A percentile compares a stretch with the other conserved stretches of the same genome.
phyloP scores from a whole-genome alignment of 2,888 invertebrate species.

The Alentia gelatinosa region DNA sequence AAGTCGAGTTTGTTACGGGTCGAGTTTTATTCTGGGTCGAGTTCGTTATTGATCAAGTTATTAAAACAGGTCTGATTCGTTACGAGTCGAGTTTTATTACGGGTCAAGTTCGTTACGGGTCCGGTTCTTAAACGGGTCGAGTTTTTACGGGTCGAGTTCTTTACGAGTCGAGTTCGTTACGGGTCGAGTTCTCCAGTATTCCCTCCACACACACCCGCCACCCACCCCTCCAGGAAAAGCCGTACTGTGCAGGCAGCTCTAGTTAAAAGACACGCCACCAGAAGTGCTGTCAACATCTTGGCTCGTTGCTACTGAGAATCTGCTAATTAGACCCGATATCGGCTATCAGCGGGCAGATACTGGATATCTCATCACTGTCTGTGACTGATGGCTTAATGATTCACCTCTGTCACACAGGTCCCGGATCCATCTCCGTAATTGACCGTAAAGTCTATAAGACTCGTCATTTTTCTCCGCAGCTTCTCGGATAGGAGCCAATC shows the following conservation, averaged over 20 bases:
- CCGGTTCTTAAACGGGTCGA: no score
- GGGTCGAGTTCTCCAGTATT: no score
- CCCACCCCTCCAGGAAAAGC: not conserved
- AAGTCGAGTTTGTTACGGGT: no score
- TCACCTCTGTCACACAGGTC: not conserved
- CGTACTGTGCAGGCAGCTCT: not conserved
- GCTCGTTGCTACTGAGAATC: not conserved
- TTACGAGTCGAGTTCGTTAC: no score
- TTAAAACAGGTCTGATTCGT: no score
- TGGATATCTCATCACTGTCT: not conserved
- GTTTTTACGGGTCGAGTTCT: no score
- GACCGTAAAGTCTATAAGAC: not conserved
- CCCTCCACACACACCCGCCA: no score
- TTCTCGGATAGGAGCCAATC: no score
- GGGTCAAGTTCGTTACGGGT: no score
- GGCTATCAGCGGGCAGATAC: not conserved
- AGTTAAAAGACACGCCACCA: not conserved
- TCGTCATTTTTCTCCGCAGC: not conserved
- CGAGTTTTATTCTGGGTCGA: no score
- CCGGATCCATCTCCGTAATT: not conserved
- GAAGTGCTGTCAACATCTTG: not conserved
- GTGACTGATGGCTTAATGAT: not conserved
- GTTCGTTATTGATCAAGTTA: no score
- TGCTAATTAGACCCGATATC: constrained; percentile 4
- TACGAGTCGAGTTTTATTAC: no score